Evolutionary conservation across 2,888 invertebrate genomes (phyloP).

Genomic region (Phyllotreta cruciferae): DNA sequence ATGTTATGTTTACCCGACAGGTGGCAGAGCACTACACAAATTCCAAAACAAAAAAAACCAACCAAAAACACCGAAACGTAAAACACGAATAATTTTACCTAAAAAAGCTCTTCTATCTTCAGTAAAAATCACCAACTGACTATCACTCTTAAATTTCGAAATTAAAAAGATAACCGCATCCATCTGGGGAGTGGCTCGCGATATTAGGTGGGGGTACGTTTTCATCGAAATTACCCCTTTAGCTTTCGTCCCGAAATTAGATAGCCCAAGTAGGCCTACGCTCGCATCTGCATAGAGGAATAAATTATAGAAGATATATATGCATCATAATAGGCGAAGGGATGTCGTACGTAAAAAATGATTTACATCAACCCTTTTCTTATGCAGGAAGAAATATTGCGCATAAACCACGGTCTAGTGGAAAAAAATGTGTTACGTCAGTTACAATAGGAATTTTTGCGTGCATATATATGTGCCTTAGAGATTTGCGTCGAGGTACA

Average conservation of each 20-base stretch:
- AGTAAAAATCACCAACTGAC: conserved; percentile 42
- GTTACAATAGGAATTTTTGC: conserved; percentile 41
- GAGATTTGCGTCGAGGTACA: conserved; percentile 34
- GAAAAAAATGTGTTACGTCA: conserved; percentile 60
- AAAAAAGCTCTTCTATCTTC: conserved; percentile 26
- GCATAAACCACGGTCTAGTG: conserved; percentile 63
- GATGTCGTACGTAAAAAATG: conserved; percentile 44
- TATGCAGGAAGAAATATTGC: conserved; percentile 57
- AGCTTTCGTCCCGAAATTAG: conserved; percentile 50
- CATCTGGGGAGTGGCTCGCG: conserved; percentile 51
- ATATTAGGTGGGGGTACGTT: conserved; percentile 47
- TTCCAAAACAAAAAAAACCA: conserved; percentile 24
- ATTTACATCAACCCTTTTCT: conserved; percentile 47
- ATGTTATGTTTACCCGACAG: conserved; percentile 27
- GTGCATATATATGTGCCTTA: conserved; percentile 32
- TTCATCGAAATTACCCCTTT: conserved; percentile 51
- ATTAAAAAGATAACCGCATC: conserved; percentile 52
- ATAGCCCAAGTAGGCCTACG: conserved; percentile 49
- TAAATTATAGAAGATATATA: conserved; percentile 52
- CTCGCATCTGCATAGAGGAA: conserved; percentile 55
- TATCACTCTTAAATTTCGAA: conserved; percentile 34
- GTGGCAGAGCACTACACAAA: conserved; percentile 25
- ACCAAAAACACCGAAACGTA: conserved; percentile 9
- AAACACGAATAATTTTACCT: conserved; percentile 3
- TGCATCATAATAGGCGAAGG: conserved; percentile 54